Base-by-base conservation (phyloP, 2,113 vertebrate genomes). In the Emberiza fucata region DNA sequence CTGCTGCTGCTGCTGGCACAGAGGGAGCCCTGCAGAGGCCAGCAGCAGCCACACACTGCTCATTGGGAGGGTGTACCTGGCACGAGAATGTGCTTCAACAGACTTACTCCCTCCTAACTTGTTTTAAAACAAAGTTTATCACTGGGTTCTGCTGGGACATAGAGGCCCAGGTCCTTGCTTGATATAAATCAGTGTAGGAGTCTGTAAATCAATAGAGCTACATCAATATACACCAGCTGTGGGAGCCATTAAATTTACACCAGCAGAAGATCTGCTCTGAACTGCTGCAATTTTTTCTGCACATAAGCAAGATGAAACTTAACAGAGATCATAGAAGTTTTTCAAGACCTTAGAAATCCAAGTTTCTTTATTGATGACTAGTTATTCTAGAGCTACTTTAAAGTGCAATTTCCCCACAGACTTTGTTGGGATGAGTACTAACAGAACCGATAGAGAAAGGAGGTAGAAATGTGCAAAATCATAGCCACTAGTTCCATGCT, bases 131-230 rank as follows among this genome's bases (percentile, higher is more conserved):
- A 14, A 86, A 83, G 44, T 94, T 90, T 88, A 75, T 75, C 72
- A 14, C 72, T 50, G 51, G 18, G 14, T 90, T 71, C 76, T 88
- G 28, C 79, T 53, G 88, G 40, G 88, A 86, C 56, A 31, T 8
- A 68, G 31, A 66, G 47, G 33, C 24, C 54, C 63, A 22, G 37
- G 60, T 90, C 68, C 48, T 84, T 33, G 31, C 81, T 48, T 90
- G 69, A 73, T 75, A 92, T 81, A 88, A 92, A 94, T 92, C 68
- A 76, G 37, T 20, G 48, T 57, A 78, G 53, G 44, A 45, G 64
- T 76, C 33, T 82, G 48, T 81, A 57, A 90, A 93, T 94, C 92
- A 92, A 86, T 95, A 90, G 57, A 88, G 53, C 56, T 69, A 23
- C 82, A 48, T 92, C 82, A 70, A 90, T 94, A 78, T 20, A 93